Conservation (phyloP, 2,888 invertebrate species). For the Cephus nigrinus region DNA sequence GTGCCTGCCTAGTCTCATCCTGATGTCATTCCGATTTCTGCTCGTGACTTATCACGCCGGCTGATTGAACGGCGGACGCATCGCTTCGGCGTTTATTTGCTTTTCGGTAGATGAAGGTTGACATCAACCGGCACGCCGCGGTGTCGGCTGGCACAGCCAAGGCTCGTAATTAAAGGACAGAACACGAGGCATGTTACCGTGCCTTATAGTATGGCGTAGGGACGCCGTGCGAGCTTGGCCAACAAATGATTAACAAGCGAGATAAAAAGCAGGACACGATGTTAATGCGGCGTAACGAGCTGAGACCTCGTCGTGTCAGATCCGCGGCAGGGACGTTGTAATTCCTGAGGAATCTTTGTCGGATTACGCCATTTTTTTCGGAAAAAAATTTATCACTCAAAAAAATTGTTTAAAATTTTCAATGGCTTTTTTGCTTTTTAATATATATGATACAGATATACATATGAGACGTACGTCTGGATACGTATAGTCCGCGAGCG, state of each 20-base stretch:
- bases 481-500: neutral
- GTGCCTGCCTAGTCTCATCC: slow-evolving; percentile 11
- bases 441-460: neutral
- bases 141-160: neutral
- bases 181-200: slow-evolving; percentile 14
- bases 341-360: slow-evolving; percentile 24
- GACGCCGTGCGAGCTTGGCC: slow-evolving; percentile 26
- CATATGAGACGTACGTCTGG: neutral
- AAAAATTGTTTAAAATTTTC: slow-evolving; percentile 8
- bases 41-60: slow-evolving; percentile 28
- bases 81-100: slow-evolving; percentile 11
- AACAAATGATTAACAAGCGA: slow-evolving; percentile 50
- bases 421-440: neutral
- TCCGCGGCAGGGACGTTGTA: slow-evolving; percentile 24
- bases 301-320: slow-evolving; percentile 29
- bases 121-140: slow-evolving; percentile 7
- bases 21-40: slow-evolving; percentile 22
- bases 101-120: slow-evolving; percentile 4
- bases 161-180: slow-evolving; percentile 28
- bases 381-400: slow-evolving; percentile 13
- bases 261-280: slow-evolving; percentile 50
- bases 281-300: slow-evolving; percentile 51
- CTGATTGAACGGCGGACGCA: slow-evolving; percentile 28
- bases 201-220: neutral
- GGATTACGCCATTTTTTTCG: slow-evolving; percentile 25